Evolutionary conservation across 2,888 invertebrate species (phyloP).

Genomic region (Caenorhabditis sp.): DNA sequence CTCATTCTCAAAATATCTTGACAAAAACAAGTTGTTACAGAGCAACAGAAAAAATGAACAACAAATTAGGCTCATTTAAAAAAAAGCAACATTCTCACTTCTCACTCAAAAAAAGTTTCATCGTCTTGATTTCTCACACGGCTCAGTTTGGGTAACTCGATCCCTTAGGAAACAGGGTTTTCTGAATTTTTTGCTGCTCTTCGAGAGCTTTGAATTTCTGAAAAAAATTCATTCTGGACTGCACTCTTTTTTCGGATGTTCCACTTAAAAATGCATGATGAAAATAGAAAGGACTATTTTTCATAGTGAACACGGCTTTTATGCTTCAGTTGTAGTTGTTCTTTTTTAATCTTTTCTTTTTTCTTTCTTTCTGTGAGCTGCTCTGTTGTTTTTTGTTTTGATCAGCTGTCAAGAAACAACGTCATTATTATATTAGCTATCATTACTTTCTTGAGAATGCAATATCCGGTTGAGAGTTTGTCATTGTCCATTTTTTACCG

Average conservation of each 20-base stretch:
- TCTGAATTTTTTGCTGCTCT: neutral
- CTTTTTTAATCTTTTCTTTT: neutral
- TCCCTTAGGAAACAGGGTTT: neutral
- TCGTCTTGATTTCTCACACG: neutral
- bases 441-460: neutral
- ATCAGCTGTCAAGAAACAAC: neutral
- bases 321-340: too few species aligned
- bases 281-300: neutral
- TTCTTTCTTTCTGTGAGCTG: neutral
- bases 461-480: neutral
- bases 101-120: neutral
- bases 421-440: neutral
- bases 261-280: neutral
- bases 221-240: neutral
- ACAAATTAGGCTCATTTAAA: neutral
- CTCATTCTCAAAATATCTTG: neutral
- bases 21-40: neutral
- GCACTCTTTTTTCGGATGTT: neutral
- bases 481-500: too few species aligned
- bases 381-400: neutral
- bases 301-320: too few species aligned
- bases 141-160: neutral
- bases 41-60: neutral
- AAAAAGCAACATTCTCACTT: neutral
- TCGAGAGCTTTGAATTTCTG: neutral